These are phyloP conservation scores for Rhopalosiphum maidis DNA, from an alignment of 1,140 invertebrate genomes.

Conservation along the genomic window DNA sequence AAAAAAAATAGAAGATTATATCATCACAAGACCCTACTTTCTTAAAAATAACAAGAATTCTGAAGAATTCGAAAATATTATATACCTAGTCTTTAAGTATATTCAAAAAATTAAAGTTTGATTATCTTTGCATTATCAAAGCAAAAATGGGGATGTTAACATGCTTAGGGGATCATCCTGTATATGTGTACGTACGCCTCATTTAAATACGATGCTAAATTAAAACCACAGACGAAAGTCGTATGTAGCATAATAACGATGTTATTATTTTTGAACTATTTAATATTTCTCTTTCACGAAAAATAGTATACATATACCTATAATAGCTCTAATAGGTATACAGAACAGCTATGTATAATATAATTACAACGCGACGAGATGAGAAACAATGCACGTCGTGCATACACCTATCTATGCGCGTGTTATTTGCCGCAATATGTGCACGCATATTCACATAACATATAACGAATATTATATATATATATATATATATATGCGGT, in stretches of 20 bases:
- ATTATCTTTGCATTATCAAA: not conserved
- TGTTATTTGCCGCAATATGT: not conserved
- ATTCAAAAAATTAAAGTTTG: too few species aligned
- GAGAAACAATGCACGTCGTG: not conserved
- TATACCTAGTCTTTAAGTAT: too few species aligned
- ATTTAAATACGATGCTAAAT: not conserved
- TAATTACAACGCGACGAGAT: not conserved
- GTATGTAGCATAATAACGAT: not conserved
- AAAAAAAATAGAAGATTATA: too few species aligned
- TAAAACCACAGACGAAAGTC: not conserved
- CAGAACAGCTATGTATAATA: not conserved
- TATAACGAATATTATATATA: not conserved
- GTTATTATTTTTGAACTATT: constrained; percentile 13
- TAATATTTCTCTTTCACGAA: not conserved
- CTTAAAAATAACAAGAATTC: too few species aligned
- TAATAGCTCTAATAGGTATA: not conserved
- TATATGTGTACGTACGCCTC: not conserved
- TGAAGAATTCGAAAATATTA: too few species aligned
- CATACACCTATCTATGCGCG: not conserved
- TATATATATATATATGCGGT: not conserved
- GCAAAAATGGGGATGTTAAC: not conserved
- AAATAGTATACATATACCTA: not conserved
- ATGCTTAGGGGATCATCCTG: not conserved
- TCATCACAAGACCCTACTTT: too few species aligned
- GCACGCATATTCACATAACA: not conserved